Evolutionary conservation across 35 echinoderm and acorn worm genomes (phyloP), one percentile per base, ranked within the genome.

Genomic region (Acanthaster planci): DNA sequence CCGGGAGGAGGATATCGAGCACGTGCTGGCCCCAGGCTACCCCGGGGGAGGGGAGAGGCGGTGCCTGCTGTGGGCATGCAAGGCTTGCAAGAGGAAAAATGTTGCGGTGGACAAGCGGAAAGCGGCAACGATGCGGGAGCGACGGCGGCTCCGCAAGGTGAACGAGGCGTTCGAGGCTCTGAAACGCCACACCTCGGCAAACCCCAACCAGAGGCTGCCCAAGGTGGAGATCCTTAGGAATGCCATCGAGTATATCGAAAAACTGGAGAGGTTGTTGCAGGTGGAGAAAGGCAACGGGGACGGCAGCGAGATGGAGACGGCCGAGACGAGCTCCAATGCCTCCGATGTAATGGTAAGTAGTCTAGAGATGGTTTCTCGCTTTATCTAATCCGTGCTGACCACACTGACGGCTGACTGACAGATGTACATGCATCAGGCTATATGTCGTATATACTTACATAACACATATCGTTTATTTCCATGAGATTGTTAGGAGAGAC

Each of bases 171-270:
- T 99, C 52, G 96, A 99, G 44, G 96, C 92, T 0, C 58, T 99
- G 57, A 99, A 99, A 57, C 78, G 92, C 84, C 96, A 99, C 67
- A 94, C 96, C 37, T 89, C 84, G 54, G 75, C 92, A 26, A 99
- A 94, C 77, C 96, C 92, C 21, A 97, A 97, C 36, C 96, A 99
- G 67, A 79, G 92, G 52, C 58, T 99, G 39, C 96, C 96, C 38
- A 99, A 99, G 87, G 92, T 94, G 8, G 92, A 99, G 56, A 94
- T 99, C 55, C 77, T 99, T 84, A 38, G 96, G 23, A 99, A 99
- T 86, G 96, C 96, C 51, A 99, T 99, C 19, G 96, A 99, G 82
- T 99, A 99, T 76, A 99, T 99, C 38, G 96, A 93, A 44, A 99
- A 93, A 76, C 51, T 99, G 56, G 96, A 99, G 75, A 87, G 91